These are phyloP conservation scores for Leptogaster cylindrica DNA, from an alignment of 2,888 invertebrate species.

Conservation along the genomic window DNA sequence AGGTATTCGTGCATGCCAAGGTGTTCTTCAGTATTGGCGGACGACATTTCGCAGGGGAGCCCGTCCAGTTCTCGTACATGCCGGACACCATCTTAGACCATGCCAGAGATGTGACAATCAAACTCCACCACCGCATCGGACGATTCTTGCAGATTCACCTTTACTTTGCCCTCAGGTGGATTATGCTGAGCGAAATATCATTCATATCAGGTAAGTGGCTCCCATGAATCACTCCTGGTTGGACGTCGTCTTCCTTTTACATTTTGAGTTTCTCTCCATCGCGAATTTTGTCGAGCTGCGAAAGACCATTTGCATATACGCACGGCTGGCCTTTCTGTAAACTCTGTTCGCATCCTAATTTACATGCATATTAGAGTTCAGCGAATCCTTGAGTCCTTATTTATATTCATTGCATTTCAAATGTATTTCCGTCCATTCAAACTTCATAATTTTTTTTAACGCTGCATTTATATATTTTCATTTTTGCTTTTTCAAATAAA, in stretches of 20 bases:
- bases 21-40: constrained; percentile 79
- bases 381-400: constrained; percentile 38
- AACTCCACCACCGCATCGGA: constrained; percentile 77
- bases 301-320: constrained; percentile 11
- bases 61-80: constrained; percentile 78
- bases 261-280: neutral
- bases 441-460: too few species aligned
- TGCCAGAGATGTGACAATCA: constrained; percentile 81
- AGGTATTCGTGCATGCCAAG: constrained; percentile 80
- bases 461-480: too few species aligned
- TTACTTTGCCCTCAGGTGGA: constrained; percentile 82
- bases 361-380: constrained; percentile 44
- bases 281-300: neutral
- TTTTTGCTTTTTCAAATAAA: neutral
- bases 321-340: neutral
- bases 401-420: constrained; percentile 46
- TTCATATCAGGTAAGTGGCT: constrained; percentile 75
- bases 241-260: neutral
- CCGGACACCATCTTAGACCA: constrained; percentile 77
- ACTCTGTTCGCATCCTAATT: constrained; percentile 37
- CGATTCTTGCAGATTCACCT: constrained; percentile 77
- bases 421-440: constrained; percentile 43
- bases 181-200: constrained; percentile 84
- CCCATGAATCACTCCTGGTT: constrained; percentile 5
- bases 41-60: constrained; percentile 72